Base-by-base conservation (phyloP, 2,797 vertebrate species). In the Parotocinclus haroldoi region DNA sequence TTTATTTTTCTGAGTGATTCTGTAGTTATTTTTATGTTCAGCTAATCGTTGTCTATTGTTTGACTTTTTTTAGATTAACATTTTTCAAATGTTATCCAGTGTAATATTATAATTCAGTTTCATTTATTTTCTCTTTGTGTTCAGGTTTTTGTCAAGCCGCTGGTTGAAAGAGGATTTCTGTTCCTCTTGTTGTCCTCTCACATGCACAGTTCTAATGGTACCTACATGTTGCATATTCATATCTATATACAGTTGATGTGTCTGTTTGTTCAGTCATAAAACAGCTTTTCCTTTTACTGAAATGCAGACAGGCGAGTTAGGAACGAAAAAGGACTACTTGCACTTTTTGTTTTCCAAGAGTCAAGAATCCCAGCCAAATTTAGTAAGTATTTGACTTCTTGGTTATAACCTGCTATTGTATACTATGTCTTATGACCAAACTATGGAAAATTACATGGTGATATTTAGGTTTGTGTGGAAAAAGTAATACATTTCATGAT, bases 321-420 rank as follows among this genome's bases (percentile, higher is more conserved):
- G 10, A 58, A 70, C 53, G 86, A 89, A 64, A 88, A 84, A 71
- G 86, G 87, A 72, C 89, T 98, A 11, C 92, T 95, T 74, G 96
- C 95, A 8, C 85, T 99, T 69, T 99, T 98, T 89, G 82, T 99
- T 55, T 98, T 96, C 86, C 94, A 92, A 83, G 93, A 96, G 78
- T 74, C 93, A 42, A 93, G 95, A 86, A 75, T 83, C 79, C 88
- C 92, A 68, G 79, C 83, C 36, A 90, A 83, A 71, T 79, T 87
- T 69, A 80, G 86, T 91, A 79, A 88, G 89, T 90, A 19, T 65
- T 9, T 36, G 7, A 11, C 11, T 58, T n/a, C 1, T 11, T 59
- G 7, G 7, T 13, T 46, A 11, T 56, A 11, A 14, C 8, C 1
- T n/a, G 48, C 56, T 58, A 49, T 62, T 63, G 46, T 19, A 11